Conservation (phyloP, 2,797 vertebrate genomes). For the Myiotriccus ornatus region DNA sequence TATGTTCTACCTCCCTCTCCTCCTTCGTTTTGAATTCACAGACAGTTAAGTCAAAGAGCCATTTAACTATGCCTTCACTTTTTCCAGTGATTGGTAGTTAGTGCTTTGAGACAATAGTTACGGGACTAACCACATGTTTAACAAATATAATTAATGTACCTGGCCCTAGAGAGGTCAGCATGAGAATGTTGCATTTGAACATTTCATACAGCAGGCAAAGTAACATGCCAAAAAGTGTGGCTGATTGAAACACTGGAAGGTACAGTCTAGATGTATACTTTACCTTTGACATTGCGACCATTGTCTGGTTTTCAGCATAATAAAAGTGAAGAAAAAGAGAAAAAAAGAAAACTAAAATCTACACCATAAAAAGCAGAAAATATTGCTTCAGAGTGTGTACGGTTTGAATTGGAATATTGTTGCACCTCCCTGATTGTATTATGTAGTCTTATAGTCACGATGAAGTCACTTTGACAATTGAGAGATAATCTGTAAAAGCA, state of each 20-base stretch:
- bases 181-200: slow-evolving; percentile 66
- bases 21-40: neutral
- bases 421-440: neutral
- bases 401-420: neutral
- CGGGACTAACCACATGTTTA: slow-evolving; percentile 37
- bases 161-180: slow-evolving; percentile 52
- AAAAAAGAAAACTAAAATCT: slow-evolving; percentile 73
- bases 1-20: neutral
- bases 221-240: slow-evolving; percentile 75
- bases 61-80: slow-evolving; percentile 47
- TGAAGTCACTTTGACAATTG: neutral
- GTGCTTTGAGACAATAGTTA: slow-evolving; percentile 20
- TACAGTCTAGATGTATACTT: slow-evolving; percentile 70
- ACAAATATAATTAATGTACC: slow-evolving; percentile 49
- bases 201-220: slow-evolving; percentile 81
- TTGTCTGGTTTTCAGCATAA: slow-evolving; percentile 88
- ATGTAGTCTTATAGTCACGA: neutral
- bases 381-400: neutral
- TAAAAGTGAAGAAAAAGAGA: slow-evolving; percentile 73
- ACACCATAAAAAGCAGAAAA: slow-evolving; percentile 39
- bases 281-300: slow-evolving; percentile 96
- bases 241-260: slow-evolving; percentile 70
- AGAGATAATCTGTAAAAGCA: neutral
- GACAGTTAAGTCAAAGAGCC: neutral
- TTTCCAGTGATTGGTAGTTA: slow-evolving; percentile 31